Base-by-base conservation (phyloP, 2,888 invertebrate species). In the Julus scanicus region DNA sequence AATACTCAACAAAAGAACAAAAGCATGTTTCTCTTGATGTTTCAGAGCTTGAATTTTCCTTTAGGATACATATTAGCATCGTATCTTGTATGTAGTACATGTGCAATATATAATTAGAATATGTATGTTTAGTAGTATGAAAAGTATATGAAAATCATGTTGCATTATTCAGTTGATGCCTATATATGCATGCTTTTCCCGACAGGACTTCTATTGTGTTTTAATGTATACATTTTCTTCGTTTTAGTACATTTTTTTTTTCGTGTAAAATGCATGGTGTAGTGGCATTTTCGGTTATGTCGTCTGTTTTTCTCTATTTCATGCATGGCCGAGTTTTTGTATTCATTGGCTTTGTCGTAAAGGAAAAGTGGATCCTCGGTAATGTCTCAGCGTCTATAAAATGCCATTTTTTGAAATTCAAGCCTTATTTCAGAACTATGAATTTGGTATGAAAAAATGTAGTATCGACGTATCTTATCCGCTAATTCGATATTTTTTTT, bases 251-350 rank as follows among this genome's bases (percentile, higher is more conserved):
- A 29, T 29, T n/a, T 63, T 15, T 6, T 63, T 63, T n/a, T 63
- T 63, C 63, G 63, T 63, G 53, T 63, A n/a, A 17, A 63, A n/a
- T 63, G 63, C 63, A 63, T n/a, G 63, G 63, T 63, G 17, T 63
- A 6, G 17, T 63, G 63, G 63, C 63, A 63, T 63, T 63, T 63
- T 53, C 53, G 53, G 17, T 11, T 53, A 53, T 53, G 53, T 53
- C 53, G 11, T 13, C 53, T n/a, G 63, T 63, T 63, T 63, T 63
- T 63, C 63, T 63, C 63, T 8, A 63, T 63, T 63, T 63, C 63
- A 63, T 63, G 63, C 63, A 17, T 63, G 63, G 17, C n/a, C n/a
- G 63, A 63, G 4, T n/a, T 63, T 63, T n/a, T n/a, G 63, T 17
- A 63, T 63, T 15, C 63, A 63, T 63, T n/a, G 17, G 63, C 17